Conservation (phyloP, 1,140 invertebrate genomes). For the Drosophila ercepeae region DNA sequence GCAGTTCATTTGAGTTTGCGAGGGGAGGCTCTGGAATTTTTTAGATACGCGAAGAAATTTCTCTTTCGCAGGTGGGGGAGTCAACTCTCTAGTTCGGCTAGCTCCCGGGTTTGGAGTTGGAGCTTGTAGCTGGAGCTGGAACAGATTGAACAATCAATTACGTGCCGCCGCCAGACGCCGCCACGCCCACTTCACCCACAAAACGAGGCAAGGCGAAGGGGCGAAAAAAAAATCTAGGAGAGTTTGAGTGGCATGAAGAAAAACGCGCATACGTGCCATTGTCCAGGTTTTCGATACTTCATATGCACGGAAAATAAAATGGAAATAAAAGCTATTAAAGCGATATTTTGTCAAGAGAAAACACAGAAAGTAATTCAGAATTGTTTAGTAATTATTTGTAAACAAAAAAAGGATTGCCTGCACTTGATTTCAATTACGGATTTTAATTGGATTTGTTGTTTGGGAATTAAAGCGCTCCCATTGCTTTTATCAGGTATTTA, state of each 20-base stretch:
- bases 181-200: conserved; percentile 48
- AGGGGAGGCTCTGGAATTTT: conserved; percentile 41
- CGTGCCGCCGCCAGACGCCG: conserved; percentile 59
- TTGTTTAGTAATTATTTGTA: not conserved
- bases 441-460: too few species aligned
- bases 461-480: too few species aligned
- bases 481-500: too few species aligned
- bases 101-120: conserved; percentile 28
- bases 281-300: conserved; percentile 51
- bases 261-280: conserved; percentile 76
- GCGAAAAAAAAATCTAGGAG: conserved; percentile 4
- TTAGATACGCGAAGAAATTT: conserved; percentile 73
- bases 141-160: conserved; percentile 82
- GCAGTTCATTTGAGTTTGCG: conserved; percentile 65
- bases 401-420: not conserved
- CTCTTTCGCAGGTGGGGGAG: conserved; percentile 18
- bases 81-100: not conserved
- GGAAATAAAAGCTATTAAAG: not conserved
- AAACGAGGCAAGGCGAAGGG: conserved; percentile 36
- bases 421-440: not conserved
- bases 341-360: too few species aligned
- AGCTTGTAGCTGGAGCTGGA: conserved; percentile 62
- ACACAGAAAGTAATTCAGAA: not conserved
- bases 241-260: conserved; percentile 48
- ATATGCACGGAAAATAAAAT: conserved; percentile 2